A percentile compares a stretch with the other conserved stretches of the same genome.
phyloP scores from a whole-genome alignment of 2,888 invertebrate species.

The Siphlonurus alternatus region DNA sequence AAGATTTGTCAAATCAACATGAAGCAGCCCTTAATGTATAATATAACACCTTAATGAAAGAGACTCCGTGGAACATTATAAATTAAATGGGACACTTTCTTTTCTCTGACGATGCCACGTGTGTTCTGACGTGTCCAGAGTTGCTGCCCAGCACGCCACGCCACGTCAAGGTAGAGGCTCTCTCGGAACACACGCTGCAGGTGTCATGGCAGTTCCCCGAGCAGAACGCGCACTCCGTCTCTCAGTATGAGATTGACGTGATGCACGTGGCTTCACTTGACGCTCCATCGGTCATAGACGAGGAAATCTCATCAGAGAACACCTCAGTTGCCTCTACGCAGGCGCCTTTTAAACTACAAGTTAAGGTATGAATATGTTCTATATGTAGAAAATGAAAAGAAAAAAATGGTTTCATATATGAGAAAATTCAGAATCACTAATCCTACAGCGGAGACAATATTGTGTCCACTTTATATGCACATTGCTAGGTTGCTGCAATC shows the following conservation, averaged over 20 bases:
- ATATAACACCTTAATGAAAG: too few relatives aligned
- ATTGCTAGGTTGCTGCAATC: too few relatives aligned
- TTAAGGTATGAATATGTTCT: neutral
- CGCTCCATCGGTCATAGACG: neutral
- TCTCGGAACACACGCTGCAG: slow-evolving; percentile 52
- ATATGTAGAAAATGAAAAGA: too few relatives aligned
- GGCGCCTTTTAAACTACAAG: neutral
- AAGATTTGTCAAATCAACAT: too few relatives aligned
- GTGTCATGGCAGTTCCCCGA: slow-evolving; percentile 52
- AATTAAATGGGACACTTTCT: too few relatives aligned
- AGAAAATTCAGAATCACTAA: too few relatives aligned
- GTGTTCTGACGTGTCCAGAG: slow-evolving; percentile 41
- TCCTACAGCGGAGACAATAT: too few relatives aligned
- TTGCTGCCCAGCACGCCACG: slow-evolving; percentile 58
- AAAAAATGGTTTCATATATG: too few relatives aligned
- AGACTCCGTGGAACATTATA: too few relatives aligned
- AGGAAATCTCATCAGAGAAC: neutral
- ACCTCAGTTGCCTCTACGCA: neutral
- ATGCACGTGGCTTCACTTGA: neutral
- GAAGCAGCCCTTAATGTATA: too few relatives aligned
- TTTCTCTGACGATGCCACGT: too few relatives aligned
- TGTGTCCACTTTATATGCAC: too few relatives aligned
- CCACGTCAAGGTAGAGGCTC: slow-evolving; percentile 50
- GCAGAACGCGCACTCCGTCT: slow-evolving; percentile 44
- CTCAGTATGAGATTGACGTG: slow-evolving; percentile 46